Conservation (phyloP, 2,888 invertebrate genomes). For the Hecatera dysodea region DNA sequence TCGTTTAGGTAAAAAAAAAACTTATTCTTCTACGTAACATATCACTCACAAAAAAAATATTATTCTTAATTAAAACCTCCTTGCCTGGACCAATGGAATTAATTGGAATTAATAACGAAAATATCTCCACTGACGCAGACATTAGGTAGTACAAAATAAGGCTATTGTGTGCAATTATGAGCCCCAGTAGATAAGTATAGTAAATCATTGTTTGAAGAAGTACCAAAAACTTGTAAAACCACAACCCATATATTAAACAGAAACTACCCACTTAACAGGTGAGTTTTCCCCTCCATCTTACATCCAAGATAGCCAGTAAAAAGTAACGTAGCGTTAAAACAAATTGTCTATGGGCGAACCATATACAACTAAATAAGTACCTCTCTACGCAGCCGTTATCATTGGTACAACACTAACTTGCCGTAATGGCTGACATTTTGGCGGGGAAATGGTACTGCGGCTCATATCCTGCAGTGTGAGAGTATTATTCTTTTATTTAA, state of each 20-base stretch:
- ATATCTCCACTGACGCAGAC: too few species aligned
- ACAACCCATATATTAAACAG: constrained; percentile 1
- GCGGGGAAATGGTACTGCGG: constrained; percentile 68
- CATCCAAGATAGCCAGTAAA: constrained; percentile 45
- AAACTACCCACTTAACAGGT: constrained; percentile 38
- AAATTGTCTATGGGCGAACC: constrained; percentile 55
- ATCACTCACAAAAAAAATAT: too few species aligned
- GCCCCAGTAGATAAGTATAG: not conserved
- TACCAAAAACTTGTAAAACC: not conserved
- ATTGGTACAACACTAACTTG: constrained; percentile 60
- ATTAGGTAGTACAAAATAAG: too few species aligned
- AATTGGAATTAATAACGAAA: too few species aligned
- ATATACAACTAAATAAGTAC: constrained; percentile 53
- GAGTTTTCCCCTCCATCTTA: constrained; percentile 9
- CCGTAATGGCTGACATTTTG: constrained; percentile 69
- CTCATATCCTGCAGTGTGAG: constrained; percentile 56
- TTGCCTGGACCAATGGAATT: too few species aligned
- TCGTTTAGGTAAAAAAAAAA: too few species aligned
- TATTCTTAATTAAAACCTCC: too few species aligned
- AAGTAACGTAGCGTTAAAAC: constrained; percentile 51
- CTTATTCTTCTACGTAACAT: too few species aligned
- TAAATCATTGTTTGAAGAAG: not conserved
- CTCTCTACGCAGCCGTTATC: constrained; percentile 59
- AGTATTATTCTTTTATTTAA: constrained; percentile 63
- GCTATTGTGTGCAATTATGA: too few species aligned